Percentiles rank a stretch among this genome's conserved stretches.
Conservation (phyloP, 2,113 vertebrate species). For the Rhinoderma darwinii region DNA sequence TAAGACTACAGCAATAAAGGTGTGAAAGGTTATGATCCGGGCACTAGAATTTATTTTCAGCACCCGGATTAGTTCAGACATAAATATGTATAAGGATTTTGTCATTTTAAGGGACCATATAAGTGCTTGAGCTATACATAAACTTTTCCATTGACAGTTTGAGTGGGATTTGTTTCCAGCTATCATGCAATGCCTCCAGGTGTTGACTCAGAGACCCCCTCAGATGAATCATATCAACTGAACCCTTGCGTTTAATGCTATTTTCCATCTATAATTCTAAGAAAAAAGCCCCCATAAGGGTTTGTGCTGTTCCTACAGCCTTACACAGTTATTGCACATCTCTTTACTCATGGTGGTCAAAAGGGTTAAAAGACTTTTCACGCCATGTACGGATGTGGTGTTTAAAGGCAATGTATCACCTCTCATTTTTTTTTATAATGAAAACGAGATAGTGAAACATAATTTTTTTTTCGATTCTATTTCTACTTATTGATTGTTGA, state of each 20-base stretch:
- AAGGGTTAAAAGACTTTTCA: not conserved
- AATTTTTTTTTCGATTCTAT: too few species aligned
- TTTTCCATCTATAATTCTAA: conserved; percentile 1
- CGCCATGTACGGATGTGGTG: not conserved
- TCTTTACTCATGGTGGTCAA: not conserved
- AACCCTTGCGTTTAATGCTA: not conserved
- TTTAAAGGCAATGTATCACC: not conserved
- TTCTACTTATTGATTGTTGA: too few species aligned
- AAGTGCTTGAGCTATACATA: not conserved
- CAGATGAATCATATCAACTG: not conserved
- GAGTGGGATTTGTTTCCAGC: conserved; percentile 23
- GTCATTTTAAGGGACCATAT: not conserved
- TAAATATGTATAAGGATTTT: too few species aligned
- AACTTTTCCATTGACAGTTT: conserved; percentile 14
- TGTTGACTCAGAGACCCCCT: conserved; percentile 19
- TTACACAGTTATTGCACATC: not conserved
- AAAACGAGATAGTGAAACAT: too few species aligned
- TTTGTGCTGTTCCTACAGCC: not conserved
- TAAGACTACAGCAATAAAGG: too few species aligned
- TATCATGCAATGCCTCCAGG: not conserved
- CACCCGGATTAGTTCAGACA: too few species aligned
- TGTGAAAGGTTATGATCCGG: too few species aligned
- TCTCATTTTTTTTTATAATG: too few species aligned
- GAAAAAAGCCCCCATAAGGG: not conserved
- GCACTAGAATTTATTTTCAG: too few species aligned